A percentile compares a stretch with the other conserved stretches of the same genome.
phyloP scores from a whole-genome alignment of 2,888 invertebrate species.

The Onthophagus sagittarius region DNA sequence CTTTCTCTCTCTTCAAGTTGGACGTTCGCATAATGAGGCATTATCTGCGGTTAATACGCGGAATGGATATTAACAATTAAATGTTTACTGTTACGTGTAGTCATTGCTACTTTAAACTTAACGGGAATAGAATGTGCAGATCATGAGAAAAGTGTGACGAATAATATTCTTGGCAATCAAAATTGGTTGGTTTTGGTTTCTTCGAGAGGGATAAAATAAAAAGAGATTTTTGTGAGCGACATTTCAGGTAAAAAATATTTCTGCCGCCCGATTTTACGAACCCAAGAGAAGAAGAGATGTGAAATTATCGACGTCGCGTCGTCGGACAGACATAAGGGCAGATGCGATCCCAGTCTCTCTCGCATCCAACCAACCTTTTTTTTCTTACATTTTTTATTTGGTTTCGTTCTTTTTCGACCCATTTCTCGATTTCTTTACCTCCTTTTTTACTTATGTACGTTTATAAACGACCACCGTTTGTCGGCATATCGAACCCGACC shows the following conservation, averaged over 20 bases:
- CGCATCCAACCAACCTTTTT: neutral
- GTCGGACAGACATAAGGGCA: neutral
- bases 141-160: too few relatives aligned
- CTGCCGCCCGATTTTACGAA: neutral
- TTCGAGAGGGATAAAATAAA: too few relatives aligned
- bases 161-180: too few relatives aligned
- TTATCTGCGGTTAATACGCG: neutral
- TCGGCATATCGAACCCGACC: conserved; percentile 40
- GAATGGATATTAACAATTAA: neutral
- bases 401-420: neutral
- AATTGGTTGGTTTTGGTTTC: too few relatives aligned
- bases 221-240: neutral
- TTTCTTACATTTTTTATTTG: neutral
- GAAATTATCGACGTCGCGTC: neutral
- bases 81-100: neutral
- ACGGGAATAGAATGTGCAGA: neutral
- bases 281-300: neutral
- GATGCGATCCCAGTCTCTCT: neutral
- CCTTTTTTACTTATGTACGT: neutral
- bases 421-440: conserved; percentile 1
- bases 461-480: conserved; percentile 31
- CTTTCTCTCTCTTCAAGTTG: neutral
- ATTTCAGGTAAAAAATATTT: neutral
- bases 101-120: neutral
- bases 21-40: neutral